Percentiles rank a stretch among this genome's conserved stretches.
These are phyloP conservation scores for Drosophila quadrilineata DNA, from an alignment of 1,140 invertebrate genomes.

Conservation along the genomic window DNA sequence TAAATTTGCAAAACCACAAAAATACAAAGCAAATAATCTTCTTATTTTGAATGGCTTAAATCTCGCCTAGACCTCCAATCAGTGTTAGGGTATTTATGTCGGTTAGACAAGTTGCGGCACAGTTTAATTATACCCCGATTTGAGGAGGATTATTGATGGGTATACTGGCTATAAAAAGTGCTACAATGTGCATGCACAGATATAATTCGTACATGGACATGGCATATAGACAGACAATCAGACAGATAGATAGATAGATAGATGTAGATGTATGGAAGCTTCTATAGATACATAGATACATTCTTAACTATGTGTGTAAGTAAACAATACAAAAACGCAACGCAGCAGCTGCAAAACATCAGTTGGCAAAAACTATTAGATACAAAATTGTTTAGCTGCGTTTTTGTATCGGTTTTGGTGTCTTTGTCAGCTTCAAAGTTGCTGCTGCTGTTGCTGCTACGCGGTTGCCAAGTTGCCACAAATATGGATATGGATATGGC, in stretches of 20 bases:
- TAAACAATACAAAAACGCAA: slow-evolving; percentile 52
- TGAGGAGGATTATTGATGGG: background rate
- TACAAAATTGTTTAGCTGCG: slow-evolving; percentile 58
- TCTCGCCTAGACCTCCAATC: too few relatives aligned
- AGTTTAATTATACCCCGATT: slow-evolving; percentile 6
- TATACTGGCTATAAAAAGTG: slow-evolving; percentile 1
- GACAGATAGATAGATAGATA: background rate
- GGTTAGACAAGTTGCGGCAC: too few relatives aligned
- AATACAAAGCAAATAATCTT: too few relatives aligned
- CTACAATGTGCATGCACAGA: slow-evolving; percentile 21
- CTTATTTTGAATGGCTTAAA: too few relatives aligned
- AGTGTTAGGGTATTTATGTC: too few relatives aligned
- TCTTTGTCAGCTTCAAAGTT: slow-evolving; percentile 43
- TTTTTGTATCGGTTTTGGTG: slow-evolving; percentile 15
- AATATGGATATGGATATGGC: slow-evolving; percentile 55
- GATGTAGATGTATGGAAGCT: background rate
- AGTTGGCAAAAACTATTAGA: slow-evolving; percentile 59
- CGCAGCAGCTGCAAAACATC: slow-evolving; percentile 61
- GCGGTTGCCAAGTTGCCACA: slow-evolving; percentile 21
- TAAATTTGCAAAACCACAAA: background rate
- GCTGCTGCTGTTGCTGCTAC: slow-evolving; percentile 11
- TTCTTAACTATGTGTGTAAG: slow-evolving; percentile 12
- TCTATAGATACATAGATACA: background rate
- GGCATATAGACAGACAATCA: too few relatives aligned
- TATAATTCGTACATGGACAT: background rate